These are phyloP conservation scores for Neoniphon sammara DNA, from an alignment of 2,797 vertebrate genomes.

Conservation along the genomic window DNA sequence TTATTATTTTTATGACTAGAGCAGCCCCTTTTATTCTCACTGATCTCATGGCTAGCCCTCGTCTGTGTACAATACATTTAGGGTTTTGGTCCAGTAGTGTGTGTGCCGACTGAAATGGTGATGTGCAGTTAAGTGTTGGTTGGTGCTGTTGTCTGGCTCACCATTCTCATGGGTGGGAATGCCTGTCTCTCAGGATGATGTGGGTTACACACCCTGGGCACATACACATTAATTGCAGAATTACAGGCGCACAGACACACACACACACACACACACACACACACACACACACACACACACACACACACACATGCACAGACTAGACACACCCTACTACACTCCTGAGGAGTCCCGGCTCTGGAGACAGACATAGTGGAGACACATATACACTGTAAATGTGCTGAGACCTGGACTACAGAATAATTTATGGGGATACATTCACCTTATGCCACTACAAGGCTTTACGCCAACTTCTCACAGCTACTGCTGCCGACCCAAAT, in stretches of 20 bases:
- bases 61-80: no score
- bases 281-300: constrained; percentile 21
- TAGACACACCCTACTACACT: constrained; percentile 35
- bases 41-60: no score
- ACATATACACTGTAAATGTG: neutral
- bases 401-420: neutral
- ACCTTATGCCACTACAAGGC: neutral
- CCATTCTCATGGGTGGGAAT: constrained; percentile 33
- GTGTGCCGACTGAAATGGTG: no score
- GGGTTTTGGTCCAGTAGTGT: no score
- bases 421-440: neutral
- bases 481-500: no score
- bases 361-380: neutral
- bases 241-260: constrained; percentile 4
- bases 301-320: constrained; percentile 5
- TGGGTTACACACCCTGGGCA: constrained; percentile 20
- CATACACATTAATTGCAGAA: constrained; percentile 36
- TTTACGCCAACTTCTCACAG: neutral
- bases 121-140: neutral
- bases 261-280: constrained; percentile 16
- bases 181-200: constrained; percentile 18
- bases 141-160: constrained; percentile 44
- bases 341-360: constrained; percentile 36
- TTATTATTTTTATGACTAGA: no score
- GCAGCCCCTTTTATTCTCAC: no score